A percentile compares a stretch with the other conserved stretches of the same genome.
These are phyloP conservation scores for Micromys minutus DNA, from an alignment of 2,113 vertebrate genomes.

Conservation along the genomic window DNA sequence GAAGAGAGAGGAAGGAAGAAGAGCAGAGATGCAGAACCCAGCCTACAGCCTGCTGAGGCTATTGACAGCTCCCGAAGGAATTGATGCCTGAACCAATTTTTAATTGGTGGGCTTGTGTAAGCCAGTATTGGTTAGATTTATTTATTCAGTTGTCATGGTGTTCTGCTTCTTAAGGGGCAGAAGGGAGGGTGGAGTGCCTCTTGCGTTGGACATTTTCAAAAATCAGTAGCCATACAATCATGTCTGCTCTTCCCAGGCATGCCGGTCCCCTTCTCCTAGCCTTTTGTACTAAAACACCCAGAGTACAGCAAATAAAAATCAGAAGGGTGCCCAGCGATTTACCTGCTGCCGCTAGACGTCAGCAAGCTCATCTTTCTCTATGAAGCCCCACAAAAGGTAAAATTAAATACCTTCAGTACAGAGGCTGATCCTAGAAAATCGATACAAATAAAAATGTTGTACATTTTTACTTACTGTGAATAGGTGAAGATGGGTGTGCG, in stretches of 20 bases:
- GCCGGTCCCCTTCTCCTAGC: background rate
- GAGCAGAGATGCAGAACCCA: background rate
- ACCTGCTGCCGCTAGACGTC: background rate
- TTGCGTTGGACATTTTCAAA: slow-evolving; percentile 15
- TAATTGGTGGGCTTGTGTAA: background rate
- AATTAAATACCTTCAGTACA: background rate
- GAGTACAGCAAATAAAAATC: background rate
- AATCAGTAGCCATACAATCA: background rate
- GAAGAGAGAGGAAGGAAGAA: background rate
- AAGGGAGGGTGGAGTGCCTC: background rate
- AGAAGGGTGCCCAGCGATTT: background rate
- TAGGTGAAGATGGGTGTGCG: background rate
- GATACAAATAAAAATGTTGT: background rate
- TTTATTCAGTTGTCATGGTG: background rate
- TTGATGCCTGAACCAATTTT: background rate
- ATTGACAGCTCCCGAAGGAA: background rate
- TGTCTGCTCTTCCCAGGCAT: background rate
- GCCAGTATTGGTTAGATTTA: background rate
- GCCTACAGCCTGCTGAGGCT: background rate
- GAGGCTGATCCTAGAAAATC: slow-evolving; percentile 13
- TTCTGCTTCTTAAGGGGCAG: background rate
- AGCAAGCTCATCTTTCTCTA: background rate
- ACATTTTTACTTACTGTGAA: background rate
- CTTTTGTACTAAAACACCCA: slow-evolving; percentile 1
- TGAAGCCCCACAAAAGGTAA: slow-evolving; percentile 16